These are phyloP conservation scores for Exephanes ischioxanthus DNA, from an alignment of 2,888 invertebrate species.

Conservation along the genomic window DNA sequence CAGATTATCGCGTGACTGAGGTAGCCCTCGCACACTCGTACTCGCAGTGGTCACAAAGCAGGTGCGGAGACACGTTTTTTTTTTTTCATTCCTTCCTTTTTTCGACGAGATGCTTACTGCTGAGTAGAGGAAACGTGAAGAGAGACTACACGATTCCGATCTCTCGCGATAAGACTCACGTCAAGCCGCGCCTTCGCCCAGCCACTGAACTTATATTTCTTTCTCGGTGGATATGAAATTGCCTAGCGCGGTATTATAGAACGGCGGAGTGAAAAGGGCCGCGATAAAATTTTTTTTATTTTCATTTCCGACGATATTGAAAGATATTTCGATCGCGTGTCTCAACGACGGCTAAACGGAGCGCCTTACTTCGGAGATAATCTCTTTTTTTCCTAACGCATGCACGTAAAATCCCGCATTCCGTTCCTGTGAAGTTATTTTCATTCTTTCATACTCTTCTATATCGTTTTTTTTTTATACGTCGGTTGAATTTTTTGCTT, in stretches of 20 bases:
- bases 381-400: too few relatives aligned
- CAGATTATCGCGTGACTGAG: constrained; percentile 65
- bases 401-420: too few relatives aligned
- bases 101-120: neutral
- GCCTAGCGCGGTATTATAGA: constrained; percentile 4
- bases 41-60: neutral
- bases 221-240: constrained; percentile 41
- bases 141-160: constrained; percentile 36
- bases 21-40: constrained; percentile 5
- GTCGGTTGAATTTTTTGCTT: too few relatives aligned
- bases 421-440: too few relatives aligned
- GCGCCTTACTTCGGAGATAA: too few relatives aligned
- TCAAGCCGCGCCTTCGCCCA: constrained; percentile 59
- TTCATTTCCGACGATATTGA: neutral
- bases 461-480: too few relatives aligned
- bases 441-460: too few relatives aligned
- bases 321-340: constrained; percentile 8
- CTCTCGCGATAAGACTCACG: constrained; percentile 57
- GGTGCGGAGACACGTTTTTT: constrained; percentile 1
- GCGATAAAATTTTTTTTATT: neutral
- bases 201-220: neutral
- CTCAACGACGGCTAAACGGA: neutral
- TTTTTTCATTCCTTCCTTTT: neutral
- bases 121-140: constrained; percentile 17
- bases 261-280: constrained; percentile 1